Evolutionary conservation across 2,113 vertebrate genomes (phyloP).

Genomic region (Corynorhinus townsendii): DNA sequence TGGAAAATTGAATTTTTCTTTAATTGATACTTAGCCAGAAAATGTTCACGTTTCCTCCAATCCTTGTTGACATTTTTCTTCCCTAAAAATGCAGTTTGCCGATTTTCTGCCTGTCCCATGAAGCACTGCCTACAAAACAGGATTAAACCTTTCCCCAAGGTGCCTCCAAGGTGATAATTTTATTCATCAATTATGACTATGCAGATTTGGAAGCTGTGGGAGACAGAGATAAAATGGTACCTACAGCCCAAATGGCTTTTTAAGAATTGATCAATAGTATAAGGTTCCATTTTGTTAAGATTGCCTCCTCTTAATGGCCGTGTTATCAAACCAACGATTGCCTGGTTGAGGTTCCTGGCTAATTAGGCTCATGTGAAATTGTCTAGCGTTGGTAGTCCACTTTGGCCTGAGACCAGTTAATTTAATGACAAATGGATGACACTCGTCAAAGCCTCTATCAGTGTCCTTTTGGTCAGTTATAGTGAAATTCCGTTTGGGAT

Average conservation of each 20-base stretch:
- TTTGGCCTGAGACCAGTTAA: not conserved
- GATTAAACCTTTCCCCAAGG: slow-evolving; percentile 38
- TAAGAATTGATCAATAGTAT: not conserved
- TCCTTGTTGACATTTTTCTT: slow-evolving; percentile 43
- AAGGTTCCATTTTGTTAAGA: slow-evolving; percentile 23
- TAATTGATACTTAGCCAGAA: slow-evolving; percentile 49
- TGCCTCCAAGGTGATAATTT: slow-evolving; percentile 9
- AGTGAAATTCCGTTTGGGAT: not conserved
- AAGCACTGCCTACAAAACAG: slow-evolving; percentile 42
- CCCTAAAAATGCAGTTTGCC: slow-evolving; percentile 43
- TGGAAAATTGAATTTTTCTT: not conserved
- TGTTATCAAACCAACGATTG: slow-evolving; percentile 5
- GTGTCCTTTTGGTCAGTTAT: not conserved
- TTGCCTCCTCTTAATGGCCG: not conserved
- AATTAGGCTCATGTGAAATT: not conserved
- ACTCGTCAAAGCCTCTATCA: not conserved
- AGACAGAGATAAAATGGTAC: slow-evolving; percentile 46
- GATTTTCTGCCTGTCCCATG: slow-evolving; percentile 36
- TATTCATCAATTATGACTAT: slow-evolving; percentile 51
- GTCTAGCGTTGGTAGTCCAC: not conserved
- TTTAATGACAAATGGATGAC: not conserved
- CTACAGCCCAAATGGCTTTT: not conserved
- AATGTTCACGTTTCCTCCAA: not conserved
- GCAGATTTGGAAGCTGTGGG: slow-evolving; percentile 40
- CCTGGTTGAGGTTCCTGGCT: not conserved